Evolutionary conservation across 1,140 invertebrate species (phyloP).

Genomic region (Hypothenemus hampei): DNA sequence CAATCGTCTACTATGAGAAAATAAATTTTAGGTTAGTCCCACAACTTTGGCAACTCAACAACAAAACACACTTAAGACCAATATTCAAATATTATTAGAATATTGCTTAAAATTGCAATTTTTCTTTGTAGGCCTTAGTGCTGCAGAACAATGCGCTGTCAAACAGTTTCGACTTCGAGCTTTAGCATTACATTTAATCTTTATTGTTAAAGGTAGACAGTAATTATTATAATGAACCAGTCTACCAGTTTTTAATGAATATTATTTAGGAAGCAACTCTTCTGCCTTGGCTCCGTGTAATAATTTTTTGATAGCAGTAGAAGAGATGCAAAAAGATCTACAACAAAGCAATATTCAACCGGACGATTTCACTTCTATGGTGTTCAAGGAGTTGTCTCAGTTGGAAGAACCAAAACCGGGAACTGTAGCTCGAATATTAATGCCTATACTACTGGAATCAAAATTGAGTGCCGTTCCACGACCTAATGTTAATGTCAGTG

Average conservation of each 20-base stretch:
- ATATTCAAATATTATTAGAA: conserved; percentile 58
- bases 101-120: conserved; percentile 75
- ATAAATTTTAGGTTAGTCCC: conserved; percentile 47
- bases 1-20: not conserved
- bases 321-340: conserved; percentile 43
- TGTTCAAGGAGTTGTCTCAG: conserved; percentile 71
- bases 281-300: conserved; percentile 50
- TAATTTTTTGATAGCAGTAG: conserved; percentile 44
- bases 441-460: conserved; percentile 69
- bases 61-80: conserved; percentile 52
- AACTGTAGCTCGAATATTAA: conserved; percentile 71
- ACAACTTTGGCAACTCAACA: conserved; percentile 48
- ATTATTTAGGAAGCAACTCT: conserved; percentile 37
- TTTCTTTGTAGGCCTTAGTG: conserved; percentile 74
- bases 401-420: conserved; percentile 81
- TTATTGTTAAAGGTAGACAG: conserved; percentile 56
- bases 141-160: conserved; percentile 69
- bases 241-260: not conserved
- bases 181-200: conserved; percentile 75
- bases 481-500: conserved; percentile 53
- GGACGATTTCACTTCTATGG: conserved; percentile 72
- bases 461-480: conserved; percentile 56
- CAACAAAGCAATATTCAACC: conserved; percentile 50
- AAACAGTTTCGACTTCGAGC: conserved; percentile 81
- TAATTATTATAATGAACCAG: conserved; percentile 1